phyloP scores from a whole-genome alignment of 2,888 invertebrate species.

The Cyaniris semiargus region DNA sequence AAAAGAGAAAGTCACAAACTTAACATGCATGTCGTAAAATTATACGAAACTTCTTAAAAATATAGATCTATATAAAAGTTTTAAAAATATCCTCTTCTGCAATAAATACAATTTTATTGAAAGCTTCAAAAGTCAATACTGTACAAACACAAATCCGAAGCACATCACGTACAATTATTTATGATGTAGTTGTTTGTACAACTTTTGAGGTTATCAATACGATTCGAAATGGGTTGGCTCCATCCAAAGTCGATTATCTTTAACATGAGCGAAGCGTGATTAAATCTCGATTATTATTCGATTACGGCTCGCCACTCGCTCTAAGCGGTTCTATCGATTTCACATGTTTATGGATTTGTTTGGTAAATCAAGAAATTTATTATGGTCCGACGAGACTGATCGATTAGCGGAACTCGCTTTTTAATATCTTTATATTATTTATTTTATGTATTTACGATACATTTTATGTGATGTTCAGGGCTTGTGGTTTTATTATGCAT shows the following conservation, averaged over 20 bases:
- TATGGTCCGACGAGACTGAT: slow-evolving; percentile 31
- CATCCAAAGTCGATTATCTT: slow-evolving; percentile 36
- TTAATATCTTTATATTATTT: slow-evolving; percentile 14
- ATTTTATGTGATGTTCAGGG: neutral
- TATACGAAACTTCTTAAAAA: too few species aligned
- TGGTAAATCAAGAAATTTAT: slow-evolving; percentile 36
- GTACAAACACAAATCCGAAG: too few species aligned
- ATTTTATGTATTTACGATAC: slow-evolving; percentile 13
- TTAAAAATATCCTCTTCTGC: too few species aligned
- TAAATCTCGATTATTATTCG: slow-evolving; percentile 40
- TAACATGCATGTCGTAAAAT: too few species aligned
- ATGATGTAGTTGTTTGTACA: slow-evolving; percentile 21
- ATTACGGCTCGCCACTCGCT: slow-evolving; percentile 37
- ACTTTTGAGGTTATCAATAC: slow-evolving; percentile 31
- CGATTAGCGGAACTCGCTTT: slow-evolving; percentile 13
- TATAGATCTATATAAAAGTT: too few species aligned
- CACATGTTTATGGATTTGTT: slow-evolving; percentile 39
- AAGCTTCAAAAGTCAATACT: too few species aligned
- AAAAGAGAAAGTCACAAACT: too few species aligned
- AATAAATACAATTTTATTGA: too few species aligned
- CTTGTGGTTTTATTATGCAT: neutral
- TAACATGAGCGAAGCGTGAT: slow-evolving; percentile 40
- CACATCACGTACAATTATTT: too few species aligned
- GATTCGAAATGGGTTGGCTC: slow-evolving; percentile 33
- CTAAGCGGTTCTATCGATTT: slow-evolving; percentile 36